A percentile compares a stretch with the other conserved stretches of the same genome.
Conservation (phyloP, 2,113 vertebrate species). For the Lethenteron reissneri region DNA sequence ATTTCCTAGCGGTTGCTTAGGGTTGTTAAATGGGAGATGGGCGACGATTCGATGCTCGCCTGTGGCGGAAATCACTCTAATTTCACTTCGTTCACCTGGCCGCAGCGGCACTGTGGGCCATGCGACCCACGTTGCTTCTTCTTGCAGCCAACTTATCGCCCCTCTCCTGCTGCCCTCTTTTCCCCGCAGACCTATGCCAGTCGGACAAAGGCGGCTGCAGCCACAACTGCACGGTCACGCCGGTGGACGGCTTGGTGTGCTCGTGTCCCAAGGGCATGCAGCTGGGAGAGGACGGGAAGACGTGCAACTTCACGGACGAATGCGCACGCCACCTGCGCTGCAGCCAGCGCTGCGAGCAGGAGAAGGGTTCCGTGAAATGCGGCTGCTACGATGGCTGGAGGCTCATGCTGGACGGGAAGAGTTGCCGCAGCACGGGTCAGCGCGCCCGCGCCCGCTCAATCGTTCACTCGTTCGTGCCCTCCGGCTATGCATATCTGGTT, state of each 20-base stretch:
- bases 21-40: too few relatives aligned
- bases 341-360: constrained; percentile 84
- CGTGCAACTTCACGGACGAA: constrained; percentile 86
- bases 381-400: constrained; percentile 88
- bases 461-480: too few relatives aligned
- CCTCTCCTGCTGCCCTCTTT: too few relatives aligned
- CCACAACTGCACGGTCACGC: constrained; percentile 81
- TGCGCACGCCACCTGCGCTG: constrained; percentile 91
- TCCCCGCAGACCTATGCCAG: constrained; percentile 46
- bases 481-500: too few relatives aligned
- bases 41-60: too few relatives aligned
- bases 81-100: too few relatives aligned
- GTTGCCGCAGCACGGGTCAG: constrained; percentile 70
- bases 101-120: too few relatives aligned
- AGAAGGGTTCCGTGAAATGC: constrained; percentile 77
- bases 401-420: constrained; percentile 60
- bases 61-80: too few relatives aligned
- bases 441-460: too few relatives aligned
- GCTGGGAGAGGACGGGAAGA: constrained; percentile 59
- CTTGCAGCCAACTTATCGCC: too few relatives aligned
- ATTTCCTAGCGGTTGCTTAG: too few relatives aligned
- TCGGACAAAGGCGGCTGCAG: constrained; percentile 68
- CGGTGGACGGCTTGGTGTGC: constrained; percentile 64
- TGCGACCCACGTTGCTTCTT: too few relatives aligned
- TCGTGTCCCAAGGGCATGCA: constrained; percentile 87